Base-by-base conservation (phyloP, 2,888 invertebrate species). In the Saturnia pavonia region DNA sequence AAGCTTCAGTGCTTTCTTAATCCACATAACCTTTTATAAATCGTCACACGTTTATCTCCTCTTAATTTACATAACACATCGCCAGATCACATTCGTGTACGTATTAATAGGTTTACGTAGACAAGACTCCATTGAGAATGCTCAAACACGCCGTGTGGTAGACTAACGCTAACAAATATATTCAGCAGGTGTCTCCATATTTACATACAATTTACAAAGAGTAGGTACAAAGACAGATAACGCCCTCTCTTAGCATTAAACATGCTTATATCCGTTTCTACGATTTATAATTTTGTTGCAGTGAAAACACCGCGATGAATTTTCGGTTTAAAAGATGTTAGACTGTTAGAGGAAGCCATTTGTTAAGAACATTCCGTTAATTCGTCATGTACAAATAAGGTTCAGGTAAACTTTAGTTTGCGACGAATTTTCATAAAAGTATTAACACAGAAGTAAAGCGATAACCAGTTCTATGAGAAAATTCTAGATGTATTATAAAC, bases 161-260 rank as follows among this genome's bases (percentile, higher is more conserved):
- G 82, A 80, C 83, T 83, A 79, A 84, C 84, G 82, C 82, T 84
- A 81, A 85, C 88, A 90, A 92, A 91, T 90, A 88, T 92, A 93
- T 93, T 90, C 93, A 89, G 91, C 93, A 93, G 92, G 92, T 94
- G 93, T 91, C 89, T 88, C 84, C 85, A 77, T 90, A 93, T 94
- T 93, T 90, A 92, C 92, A 94, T 93, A 93, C 91, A 91, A 91
- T 92, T 93, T 92, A 88, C 85, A 87, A 86, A 91, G 86, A 83
- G 68, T n/a, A n/a, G n/a, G n/a, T 86, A 84, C 82, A 86, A 84
- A 84, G 78, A 82, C 80, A 83, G 88, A 57, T 88, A 85, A 88
- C 88, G 85, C 84, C 83, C 85, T 86, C 83, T 84, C 63, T 86
- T 86, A 87, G 83, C 82, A 85, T 83, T 77, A 80, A 83, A 88